Evolutionary conservation across 2,888 invertebrate species (phyloP), one percentile per base, ranked within the genome.

Genomic region (Blera fallax): DNA sequence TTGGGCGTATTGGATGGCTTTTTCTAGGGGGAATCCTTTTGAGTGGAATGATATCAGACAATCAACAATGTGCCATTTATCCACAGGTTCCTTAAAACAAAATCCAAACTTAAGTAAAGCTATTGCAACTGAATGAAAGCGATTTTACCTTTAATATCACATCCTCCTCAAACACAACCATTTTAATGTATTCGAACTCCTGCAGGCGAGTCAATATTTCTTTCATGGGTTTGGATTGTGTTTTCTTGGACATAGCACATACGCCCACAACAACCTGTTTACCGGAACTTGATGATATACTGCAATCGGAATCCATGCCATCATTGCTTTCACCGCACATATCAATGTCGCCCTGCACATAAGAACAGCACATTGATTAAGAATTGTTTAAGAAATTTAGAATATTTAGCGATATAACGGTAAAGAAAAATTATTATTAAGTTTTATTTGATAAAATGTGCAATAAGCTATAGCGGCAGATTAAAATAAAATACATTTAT

Each of bases 221-320:
- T 91, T 97, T 97, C 99, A 99, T 99, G 11, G 99, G 99, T 93
- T 99, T 99, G 87, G 99, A 98, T 91, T 98, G 97, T 40, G 99
- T 98, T 93, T 99, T 99, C 93, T 99, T 99, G 90, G 97, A 97
- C 99, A 99, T 99, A 88, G 99, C 99, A 94, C 99, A 99, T 81
- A 99, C 96, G 87, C 99, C 99, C 89, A 99, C 98, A 91, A 98
- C 94, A 89, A 99, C 98, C 91, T 98, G 97, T 92, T 97, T 97
- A 89, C 96, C 96, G 91, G 93, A 94, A 88, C 90, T 91, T 21
- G 92, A 92, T 24, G 91, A 92, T 45, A 90, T 93, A 93, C 94
- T 94, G 88, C 93, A 93, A 88, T 94, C 94, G 14, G 94, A 93
- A 87, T 94, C 94, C 91, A 94, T 91, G 2, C 94, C 93, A 90